Evolutionary conservation across 2,113 vertebrate genomes (phyloP), one percentile per base, ranked within the genome.

Genomic region (Zapus hudsonius): DNA sequence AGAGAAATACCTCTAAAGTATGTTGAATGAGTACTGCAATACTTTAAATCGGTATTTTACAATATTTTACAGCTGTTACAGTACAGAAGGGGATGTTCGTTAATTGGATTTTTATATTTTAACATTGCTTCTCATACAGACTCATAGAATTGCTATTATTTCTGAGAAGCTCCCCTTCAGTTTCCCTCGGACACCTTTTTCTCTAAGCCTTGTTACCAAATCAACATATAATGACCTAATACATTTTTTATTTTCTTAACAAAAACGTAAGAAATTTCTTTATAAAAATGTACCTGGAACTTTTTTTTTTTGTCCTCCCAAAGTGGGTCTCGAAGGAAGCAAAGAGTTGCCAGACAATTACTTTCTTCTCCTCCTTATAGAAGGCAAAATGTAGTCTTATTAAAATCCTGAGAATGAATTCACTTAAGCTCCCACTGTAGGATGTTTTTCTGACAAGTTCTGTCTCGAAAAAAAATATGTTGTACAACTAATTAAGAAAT

Each of bases 401-500:
- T 98, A 96, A 97, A 97, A 95, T 96, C 97, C 73, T 63, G 57
- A 80, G 93, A 97, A 73, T 94, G 96, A 97, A 98, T 98, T 97
- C 95, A 94, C 95, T 96, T 96, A 96, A 95, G 95, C 91, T 98
- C 55, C 87, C 91, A 96, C 92, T 92, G 95, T 66, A 87, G 87
- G 93, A 93, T 96, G 95, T 95, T 96, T 97, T 94, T 96, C 96
- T 95, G 96, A 98, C 97, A 98, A 95, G 93, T 94, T 97, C 94
- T 74, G 95, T 97, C 97, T 97, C 64, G 52, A 96, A 84, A 97
- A 96, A 97, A 96, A 97, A 96, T 95, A 96, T 97, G 89, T 97
- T 97, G 95, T 97, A 97, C 94, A 92, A 95, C 94, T 98, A 98
- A 98, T 98, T 97, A 98, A 98, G 97, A 97, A 96, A 97, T 90